phyloP scores from a whole-genome alignment of 2,888 invertebrate genomes.

The Drosophila greeni region DNA sequence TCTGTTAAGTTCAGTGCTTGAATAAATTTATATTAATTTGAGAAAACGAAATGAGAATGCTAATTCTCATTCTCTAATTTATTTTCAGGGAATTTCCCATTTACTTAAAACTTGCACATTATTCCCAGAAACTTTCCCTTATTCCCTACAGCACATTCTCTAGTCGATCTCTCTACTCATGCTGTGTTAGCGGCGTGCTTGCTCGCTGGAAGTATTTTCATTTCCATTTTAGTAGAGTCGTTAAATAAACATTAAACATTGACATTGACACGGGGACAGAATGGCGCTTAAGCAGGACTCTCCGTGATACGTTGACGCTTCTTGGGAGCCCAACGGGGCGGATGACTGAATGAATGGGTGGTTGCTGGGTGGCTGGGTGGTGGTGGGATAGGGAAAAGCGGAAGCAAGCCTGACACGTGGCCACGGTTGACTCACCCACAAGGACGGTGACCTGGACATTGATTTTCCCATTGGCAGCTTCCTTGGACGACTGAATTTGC shows the following conservation, averaged over 20 bases:
- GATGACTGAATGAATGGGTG: constrained; percentile 12
- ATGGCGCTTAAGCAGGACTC: constrained; percentile 55
- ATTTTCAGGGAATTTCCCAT: background rate
- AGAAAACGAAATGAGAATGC: background rate
- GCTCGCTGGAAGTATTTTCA: constrained; percentile 38
- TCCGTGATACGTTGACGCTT: constrained; percentile 42
- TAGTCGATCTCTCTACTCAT: constrained; percentile 30
- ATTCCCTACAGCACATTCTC: constrained; percentile 12
- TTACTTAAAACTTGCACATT: background rate
- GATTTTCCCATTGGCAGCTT: constrained; percentile 88
- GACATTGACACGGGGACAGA: constrained; percentile 60
- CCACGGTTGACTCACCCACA: constrained; percentile 80
- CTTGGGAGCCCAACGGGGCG: constrained; percentile 7
- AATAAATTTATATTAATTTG: background rate
- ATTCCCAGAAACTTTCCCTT: background rate
- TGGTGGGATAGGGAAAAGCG: constrained; percentile 5
- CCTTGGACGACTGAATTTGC: constrained; percentile 80
- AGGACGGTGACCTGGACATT: constrained; percentile 93
- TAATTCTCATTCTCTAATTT: background rate
- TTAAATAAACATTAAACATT: constrained; percentile 70
- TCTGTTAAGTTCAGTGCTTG: background rate
- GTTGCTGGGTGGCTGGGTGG: constrained; percentile 1
- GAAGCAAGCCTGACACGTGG: constrained; percentile 27
- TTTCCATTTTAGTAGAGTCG: constrained; percentile 63
- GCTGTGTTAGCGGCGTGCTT: constrained; percentile 25